These are phyloP conservation scores for Euplagia quadripunctaria DNA, from an alignment of 2,888 invertebrate genomes.

Conservation along the genomic window DNA sequence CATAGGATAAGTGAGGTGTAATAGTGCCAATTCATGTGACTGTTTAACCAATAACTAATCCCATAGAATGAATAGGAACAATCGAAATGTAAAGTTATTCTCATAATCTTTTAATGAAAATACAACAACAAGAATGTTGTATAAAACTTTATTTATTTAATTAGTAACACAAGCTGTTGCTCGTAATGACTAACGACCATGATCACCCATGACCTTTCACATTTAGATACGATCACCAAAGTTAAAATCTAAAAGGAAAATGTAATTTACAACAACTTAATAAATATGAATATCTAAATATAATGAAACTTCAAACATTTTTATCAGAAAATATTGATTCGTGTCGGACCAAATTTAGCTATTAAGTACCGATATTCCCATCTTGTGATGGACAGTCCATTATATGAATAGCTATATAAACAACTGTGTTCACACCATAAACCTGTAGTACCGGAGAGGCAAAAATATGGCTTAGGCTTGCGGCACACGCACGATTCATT, in stretches of 20 bases:
- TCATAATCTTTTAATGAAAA: background rate
- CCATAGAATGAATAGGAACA: background rate
- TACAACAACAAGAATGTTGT: too few relatives aligned
- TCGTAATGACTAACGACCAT: background rate
- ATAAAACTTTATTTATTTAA: background rate
- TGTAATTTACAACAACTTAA: slow-evolving; percentile 25
- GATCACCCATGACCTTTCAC: background rate
- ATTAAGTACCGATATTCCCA: slow-evolving; percentile 47
- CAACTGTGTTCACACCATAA: slow-evolving; percentile 61
- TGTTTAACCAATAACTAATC: background rate
- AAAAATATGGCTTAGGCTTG: slow-evolving; percentile 45
- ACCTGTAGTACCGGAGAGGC: slow-evolving; percentile 56
- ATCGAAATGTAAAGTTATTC: background rate
- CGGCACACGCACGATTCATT: slow-evolving; percentile 31
- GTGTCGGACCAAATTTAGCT: slow-evolving; percentile 43
- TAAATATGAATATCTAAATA: background rate
- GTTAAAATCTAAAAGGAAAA: slow-evolving; percentile 28
- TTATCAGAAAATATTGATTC: slow-evolving; percentile 35
- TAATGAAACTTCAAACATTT: slow-evolving; percentile 13
- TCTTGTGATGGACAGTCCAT: slow-evolving; percentile 37
- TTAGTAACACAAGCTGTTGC: background rate
- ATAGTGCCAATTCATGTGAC: background rate
- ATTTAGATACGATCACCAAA: slow-evolving; percentile 26
- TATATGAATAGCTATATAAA: slow-evolving; percentile 43
- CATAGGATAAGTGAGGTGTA: too few relatives aligned